A percentile compares a stretch with the other conserved stretches of the same genome.
Conservation (phyloP, 2,113 vertebrate species). For the Pithys albifrons region DNA sequence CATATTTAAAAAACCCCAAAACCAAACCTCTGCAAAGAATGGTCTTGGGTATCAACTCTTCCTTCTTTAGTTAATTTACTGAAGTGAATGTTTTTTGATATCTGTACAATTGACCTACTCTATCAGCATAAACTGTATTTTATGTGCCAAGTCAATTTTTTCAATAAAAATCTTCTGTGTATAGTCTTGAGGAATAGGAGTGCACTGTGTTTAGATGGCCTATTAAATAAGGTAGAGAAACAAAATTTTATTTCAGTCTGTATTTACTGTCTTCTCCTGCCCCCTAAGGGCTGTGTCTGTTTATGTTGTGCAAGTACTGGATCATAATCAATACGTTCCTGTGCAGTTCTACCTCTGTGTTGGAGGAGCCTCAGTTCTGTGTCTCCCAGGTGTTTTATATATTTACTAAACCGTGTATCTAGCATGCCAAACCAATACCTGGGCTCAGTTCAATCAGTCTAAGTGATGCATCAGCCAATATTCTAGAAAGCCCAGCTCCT, state of each 20-base stretch:
- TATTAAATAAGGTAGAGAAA: neutral
- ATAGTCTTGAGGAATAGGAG: constrained; percentile 15
- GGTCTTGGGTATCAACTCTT: neutral
- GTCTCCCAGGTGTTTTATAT: constrained; percentile 82
- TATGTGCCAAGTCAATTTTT: neutral
- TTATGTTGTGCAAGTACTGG: constrained; percentile 52
- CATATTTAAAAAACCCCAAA: neutral
- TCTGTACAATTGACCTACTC: neutral
- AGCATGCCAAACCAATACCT: constrained; percentile 77
- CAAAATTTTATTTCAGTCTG: constrained; percentile 1
- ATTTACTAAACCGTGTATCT: constrained; percentile 76
- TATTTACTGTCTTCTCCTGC: constrained; percentile 96
- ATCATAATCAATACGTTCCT: constrained; percentile 47
- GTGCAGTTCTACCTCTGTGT: constrained; percentile 56
- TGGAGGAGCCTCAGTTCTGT: constrained; percentile 67
- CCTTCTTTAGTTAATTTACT: neutral
- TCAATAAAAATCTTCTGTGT: neutral
- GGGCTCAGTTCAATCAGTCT: constrained; percentile 74
- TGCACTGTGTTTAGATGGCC: neutral
- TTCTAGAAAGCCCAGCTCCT: constrained; percentile 60
- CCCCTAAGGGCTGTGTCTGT: constrained; percentile 92
- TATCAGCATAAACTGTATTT: neutral
- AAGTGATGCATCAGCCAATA: constrained; percentile 67
- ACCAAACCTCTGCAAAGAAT: neutral
- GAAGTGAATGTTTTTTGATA: neutral